Percentiles rank a stretch among this genome's conserved stretches.
Conservation (phyloP, 2,888 invertebrate species). For the Conistra vaccinii region DNA sequence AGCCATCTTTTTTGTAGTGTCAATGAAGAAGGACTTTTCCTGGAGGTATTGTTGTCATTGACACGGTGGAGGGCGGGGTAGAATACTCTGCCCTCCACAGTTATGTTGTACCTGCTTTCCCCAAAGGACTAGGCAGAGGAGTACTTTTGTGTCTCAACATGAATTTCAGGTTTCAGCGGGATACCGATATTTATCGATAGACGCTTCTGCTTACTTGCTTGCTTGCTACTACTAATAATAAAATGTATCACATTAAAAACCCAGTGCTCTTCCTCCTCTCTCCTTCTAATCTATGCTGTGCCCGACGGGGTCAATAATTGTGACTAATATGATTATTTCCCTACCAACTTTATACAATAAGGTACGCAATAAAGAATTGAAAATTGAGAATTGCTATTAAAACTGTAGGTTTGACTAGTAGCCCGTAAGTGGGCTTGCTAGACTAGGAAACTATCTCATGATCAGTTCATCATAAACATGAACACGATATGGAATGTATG, state of each 20-base stretch:
- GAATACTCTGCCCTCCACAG: no score
- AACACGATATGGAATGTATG: constrained; percentile 4
- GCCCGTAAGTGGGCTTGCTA: background rate
- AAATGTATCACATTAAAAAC: no score
- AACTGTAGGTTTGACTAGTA: background rate
- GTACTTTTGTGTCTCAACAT: background rate
- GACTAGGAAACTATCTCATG: background rate
- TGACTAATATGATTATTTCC: no score
- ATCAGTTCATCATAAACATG: constrained; percentile 36
- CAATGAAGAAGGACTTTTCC: constrained; percentile 5
- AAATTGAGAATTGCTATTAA: no score
- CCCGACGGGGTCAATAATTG: no score
- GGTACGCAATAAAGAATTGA: no score
- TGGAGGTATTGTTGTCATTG: constrained; percentile 12
- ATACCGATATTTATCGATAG: background rate
- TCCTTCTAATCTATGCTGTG: no score
- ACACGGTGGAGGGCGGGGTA: background rate
- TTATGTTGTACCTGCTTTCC: background rate
- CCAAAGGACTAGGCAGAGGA: no score
- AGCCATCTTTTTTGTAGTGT: background rate
- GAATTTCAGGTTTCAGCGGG: background rate
- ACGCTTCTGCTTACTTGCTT: no score
- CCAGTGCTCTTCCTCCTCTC: no score
- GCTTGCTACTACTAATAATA: no score
- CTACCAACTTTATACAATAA: no score